Evolutionary conservation across 2,888 invertebrate genomes (phyloP), one percentile per base, ranked within the genome.

Genomic region (Drosophila neonasuta): DNA sequence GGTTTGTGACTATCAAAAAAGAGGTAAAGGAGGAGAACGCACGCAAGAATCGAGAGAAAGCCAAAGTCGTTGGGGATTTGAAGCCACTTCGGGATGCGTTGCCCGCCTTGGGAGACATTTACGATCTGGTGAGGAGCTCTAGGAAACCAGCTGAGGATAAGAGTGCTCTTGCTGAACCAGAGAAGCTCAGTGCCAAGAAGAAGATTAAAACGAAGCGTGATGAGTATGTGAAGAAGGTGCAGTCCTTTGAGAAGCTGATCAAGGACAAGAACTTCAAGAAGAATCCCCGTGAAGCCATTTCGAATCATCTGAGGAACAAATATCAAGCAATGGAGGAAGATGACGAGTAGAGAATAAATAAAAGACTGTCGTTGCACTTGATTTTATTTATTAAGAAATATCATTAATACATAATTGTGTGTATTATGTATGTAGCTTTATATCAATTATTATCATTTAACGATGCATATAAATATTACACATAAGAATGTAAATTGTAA

Each of bases 51-150:
- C 84, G 88, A 2, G 83, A 89, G 49, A 89, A 88, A 60, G 83
- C 89, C 3, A 82, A 79, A 5, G 74, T 90, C 0, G 75, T 88
- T 5, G 90, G 90, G 0, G 90, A 90, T 41, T 72, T 91, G 9
- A 88, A 87, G 30, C 81, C 88, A 0, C 65, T 91, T 0, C 88
- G 88, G n/a, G 91, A 91, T 76, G 90, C 90, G 0, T 48, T 91
- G 34, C 91, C 91, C 9, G 90, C 91, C 0, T 60, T 91, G 2
- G 82, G 88, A 9, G 89, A 89, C 34, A 68, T 91, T 2, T 86
- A 87, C 48, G 80, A 84, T 44, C 36, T 90, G 32, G 88, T 86
- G 2, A 83, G 81, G 32, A 75, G 70, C n/a, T 74, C 78, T 50
- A 34, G 74, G 62, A 39, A 71, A 74, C 32, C 88, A 76, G 57